Conservation (phyloP, 2,113 vertebrate species). For the Campylorhamphus procurvoides region DNA sequence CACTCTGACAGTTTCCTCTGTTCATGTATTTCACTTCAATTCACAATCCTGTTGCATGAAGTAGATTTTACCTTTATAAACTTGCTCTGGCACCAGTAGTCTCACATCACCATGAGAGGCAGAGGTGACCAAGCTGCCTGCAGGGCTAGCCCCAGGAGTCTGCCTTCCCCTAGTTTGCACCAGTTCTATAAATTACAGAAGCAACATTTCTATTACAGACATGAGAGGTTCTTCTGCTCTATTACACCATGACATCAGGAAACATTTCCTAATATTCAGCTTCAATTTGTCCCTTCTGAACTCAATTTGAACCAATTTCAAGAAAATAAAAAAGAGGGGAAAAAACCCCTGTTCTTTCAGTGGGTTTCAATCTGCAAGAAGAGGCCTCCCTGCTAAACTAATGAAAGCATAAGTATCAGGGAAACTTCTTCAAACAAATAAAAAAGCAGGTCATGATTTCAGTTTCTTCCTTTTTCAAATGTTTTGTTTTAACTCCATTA, state of each 20-base stretch:
- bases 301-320: background rate
- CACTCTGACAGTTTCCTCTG: background rate
- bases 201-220: slow-evolving; percentile 11
- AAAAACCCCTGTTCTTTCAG: background rate
- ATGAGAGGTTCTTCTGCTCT: background rate
- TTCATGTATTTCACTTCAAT: slow-evolving; percentile 34
- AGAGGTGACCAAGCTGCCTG: slow-evolving; percentile 15
- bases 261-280: background rate
- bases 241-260: background rate
- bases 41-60: slow-evolving; percentile 25
- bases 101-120: background rate
- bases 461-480: background rate
- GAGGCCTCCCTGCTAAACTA: background rate
- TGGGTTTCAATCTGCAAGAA: background rate
- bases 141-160: background rate
- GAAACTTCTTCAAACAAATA: background rate
- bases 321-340: background rate
- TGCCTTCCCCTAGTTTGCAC: background rate
- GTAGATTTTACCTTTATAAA: slow-evolving; percentile 21
- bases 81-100: slow-evolving; percentile 3
- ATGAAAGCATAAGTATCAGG: background rate
- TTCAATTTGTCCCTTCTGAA: slow-evolving; percentile 3
- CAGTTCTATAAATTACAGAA: background rate
- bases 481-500: background rate
- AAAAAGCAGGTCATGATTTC: background rate